Evolutionary conservation across 2,113 vertebrate genomes (phyloP), one percentile per base, ranked within the genome.

Genomic region (Lepisosteus osseus): DNA sequence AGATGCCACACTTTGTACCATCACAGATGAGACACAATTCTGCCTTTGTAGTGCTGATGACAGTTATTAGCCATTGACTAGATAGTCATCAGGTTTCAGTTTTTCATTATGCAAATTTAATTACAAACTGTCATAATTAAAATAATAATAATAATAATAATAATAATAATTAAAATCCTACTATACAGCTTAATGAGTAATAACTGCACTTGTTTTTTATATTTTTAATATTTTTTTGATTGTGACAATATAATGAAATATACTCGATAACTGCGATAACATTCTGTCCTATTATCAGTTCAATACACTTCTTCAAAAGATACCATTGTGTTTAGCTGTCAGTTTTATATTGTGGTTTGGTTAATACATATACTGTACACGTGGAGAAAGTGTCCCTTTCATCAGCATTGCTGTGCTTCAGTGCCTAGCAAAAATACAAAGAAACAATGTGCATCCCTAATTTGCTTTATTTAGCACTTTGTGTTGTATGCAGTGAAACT

Each of bases 41-140:
- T 68, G 43, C 14, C 8, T 68, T 43, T 73, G n/a, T 61, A 6
- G 51, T 54, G 65, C 15, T 59, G 29, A 68, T 73, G 44, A 62
- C 4, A 29, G 66, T 29, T 54, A 73, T 7, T 29, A 29, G n/a
- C n/a, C 56, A 42, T 2, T 62, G 54, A 17, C 29, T 43, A 13
- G 56, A 61, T 12, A 61, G 13, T 43, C 11, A 41, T 68, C 45
- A 29, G 44, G 11, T 8, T 47, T 62, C 11, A 45, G 8, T 68
- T 40, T 12, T 63, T 54, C 11, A 15, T 68, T 44, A 56, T 62
- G 44, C 13, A 62, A 68, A 73, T 68, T 7, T 13, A 51, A 65
- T 66, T n/a, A 44, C n/a, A 59, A 59, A 51, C 61, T 51, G 40
- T 3, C 54, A 42, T 45, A 17, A 64, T 7, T 56, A 72, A 17